Conservation (phyloP, 2,888 invertebrate species). For the Steromphala cineraria region DNA sequence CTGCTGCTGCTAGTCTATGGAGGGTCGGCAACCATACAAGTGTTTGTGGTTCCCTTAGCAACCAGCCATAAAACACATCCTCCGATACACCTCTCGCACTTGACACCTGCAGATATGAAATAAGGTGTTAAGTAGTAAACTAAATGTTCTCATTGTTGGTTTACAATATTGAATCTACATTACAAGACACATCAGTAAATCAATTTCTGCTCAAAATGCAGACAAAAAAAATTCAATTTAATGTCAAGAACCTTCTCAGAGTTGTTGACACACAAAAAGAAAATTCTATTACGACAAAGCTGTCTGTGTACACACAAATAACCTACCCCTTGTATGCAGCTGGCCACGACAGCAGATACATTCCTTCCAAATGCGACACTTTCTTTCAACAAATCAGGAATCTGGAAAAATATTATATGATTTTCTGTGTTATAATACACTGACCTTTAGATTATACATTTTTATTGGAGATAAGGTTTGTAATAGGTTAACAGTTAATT, state of each 20-base stretch:
- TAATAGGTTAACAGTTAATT: too few species aligned
- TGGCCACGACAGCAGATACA: constrained; percentile 82
- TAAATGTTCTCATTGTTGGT: too few species aligned
- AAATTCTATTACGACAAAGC: background rate
- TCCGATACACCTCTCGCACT: constrained; percentile 66
- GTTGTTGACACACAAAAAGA: too few species aligned
- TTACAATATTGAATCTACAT: too few species aligned
- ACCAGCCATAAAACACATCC: constrained; percentile 83
- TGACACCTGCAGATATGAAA: background rate
- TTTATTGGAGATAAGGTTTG: too few species aligned
- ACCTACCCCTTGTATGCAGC: constrained; percentile 80
- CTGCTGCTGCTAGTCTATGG: constrained; percentile 80
- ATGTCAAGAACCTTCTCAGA: too few species aligned
- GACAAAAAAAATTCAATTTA: too few species aligned
- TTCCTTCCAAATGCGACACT: constrained; percentile 80
- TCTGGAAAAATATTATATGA: constrained; percentile 46
- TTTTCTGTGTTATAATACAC: too few species aligned
- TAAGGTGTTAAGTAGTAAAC: too few species aligned
- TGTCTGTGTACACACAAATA: background rate
- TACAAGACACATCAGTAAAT: too few species aligned
- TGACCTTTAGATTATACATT: too few species aligned
- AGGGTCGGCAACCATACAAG: constrained; percentile 83
- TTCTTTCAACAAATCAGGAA: constrained; percentile 72
- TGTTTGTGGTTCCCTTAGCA: constrained; percentile 80
- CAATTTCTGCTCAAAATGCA: too few species aligned